Percentiles rank a stretch among this genome's conserved stretches.
Evolutionary conservation across 2,113 vertebrate species (phyloP).

Genomic region (Cairina moschata): DNA sequence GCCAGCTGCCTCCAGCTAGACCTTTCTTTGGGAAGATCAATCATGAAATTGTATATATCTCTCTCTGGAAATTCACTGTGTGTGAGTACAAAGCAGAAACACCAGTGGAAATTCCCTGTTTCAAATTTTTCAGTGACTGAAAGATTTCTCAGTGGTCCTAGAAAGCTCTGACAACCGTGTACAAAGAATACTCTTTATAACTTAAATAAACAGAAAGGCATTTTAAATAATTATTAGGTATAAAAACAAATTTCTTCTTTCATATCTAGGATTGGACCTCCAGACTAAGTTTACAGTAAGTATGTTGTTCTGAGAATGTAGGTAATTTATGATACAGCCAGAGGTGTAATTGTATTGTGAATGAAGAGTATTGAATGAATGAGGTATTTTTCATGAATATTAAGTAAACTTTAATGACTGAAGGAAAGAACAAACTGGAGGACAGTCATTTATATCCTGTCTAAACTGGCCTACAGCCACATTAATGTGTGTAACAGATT

Average conservation of each 20-base stretch:
- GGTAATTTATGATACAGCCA: constrained; percentile 39
- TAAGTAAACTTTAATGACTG: constrained; percentile 55
- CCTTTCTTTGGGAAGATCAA: constrained; percentile 37
- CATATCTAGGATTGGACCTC: neutral
- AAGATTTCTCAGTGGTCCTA: neutral
- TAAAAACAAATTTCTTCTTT: neutral
- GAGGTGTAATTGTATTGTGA: constrained; percentile 38
- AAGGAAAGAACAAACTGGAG: constrained; percentile 11
- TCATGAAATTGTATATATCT: constrained; percentile 8
- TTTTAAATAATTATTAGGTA: constrained; percentile 12
- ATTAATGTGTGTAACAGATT: neutral
- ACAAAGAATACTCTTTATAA: neutral
- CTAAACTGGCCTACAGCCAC: neutral
- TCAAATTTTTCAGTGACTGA: constrained; percentile 3
- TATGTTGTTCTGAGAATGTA: neutral
- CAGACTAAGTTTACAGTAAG: neutral
- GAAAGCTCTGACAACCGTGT: neutral
- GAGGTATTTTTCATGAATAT: constrained; percentile 50
- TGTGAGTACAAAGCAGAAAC: constrained; percentile 15
- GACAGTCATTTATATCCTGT: constrained; percentile 8
- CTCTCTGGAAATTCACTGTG: constrained; percentile 18
- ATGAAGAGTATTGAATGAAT: too few relatives aligned
- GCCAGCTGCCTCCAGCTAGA: constrained; percentile 41
- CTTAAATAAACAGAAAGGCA: neutral
- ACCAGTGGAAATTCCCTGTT: neutral